Conservation (phyloP, 35 echinoderm and acorn worm genomes). For the Amphiura filiformis region DNA sequence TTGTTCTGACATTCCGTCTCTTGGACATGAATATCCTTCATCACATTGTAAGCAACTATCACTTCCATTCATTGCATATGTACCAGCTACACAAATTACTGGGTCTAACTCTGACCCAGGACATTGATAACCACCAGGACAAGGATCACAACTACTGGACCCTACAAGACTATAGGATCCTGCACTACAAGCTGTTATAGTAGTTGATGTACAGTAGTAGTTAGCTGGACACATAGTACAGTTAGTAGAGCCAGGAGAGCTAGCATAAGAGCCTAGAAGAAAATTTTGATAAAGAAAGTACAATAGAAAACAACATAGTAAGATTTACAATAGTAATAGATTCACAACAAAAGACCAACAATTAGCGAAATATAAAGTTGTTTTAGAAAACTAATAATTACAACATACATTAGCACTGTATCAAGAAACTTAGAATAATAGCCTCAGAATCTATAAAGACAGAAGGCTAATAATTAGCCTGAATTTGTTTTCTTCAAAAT, state of each 20-base stretch:
- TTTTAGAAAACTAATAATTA: no score
- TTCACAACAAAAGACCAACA: no score
- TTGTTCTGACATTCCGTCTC: conserved; percentile 46
- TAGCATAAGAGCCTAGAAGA: conserved; percentile 55
- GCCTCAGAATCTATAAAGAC: no score
- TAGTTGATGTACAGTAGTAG: conserved; percentile 62
- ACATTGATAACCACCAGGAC: conserved; percentile 87
- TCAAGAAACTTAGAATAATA: no score
- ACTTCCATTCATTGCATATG: conserved; percentile 77
- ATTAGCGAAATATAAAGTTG: no score
- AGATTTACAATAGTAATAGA: no score
- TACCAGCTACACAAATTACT: conserved; percentile 48
- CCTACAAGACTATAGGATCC: conserved; percentile 71
- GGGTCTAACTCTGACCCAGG: conserved; percentile 41
- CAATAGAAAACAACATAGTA: no score
- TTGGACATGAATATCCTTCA: conserved; percentile 79
- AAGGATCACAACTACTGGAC: conserved; percentile 53
- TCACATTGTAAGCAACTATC: conserved; percentile 61
- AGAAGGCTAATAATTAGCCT: no score
- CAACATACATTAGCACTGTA: no score
- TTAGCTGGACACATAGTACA: conserved; percentile 66
- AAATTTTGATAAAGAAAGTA: no score
- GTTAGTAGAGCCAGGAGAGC: conserved; percentile 22
- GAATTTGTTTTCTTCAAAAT: no score
- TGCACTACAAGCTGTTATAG: conserved; percentile 46